A percentile compares a stretch with the other conserved stretches of the same genome.
Conservation (phyloP, 2,888 invertebrate species). For the Amphipyra berbera region DNA sequence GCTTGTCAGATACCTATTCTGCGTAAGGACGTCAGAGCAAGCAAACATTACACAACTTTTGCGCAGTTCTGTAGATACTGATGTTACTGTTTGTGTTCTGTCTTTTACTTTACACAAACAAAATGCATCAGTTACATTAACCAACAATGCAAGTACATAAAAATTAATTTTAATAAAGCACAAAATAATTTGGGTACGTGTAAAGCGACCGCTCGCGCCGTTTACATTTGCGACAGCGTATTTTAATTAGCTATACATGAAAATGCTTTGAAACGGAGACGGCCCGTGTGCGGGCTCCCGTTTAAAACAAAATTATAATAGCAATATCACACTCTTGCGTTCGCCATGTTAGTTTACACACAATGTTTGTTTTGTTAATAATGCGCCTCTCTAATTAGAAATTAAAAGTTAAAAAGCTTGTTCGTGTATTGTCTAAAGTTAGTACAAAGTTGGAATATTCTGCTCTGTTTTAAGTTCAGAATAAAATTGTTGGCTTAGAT, state of each 20-base stretch:
- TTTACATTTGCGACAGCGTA: conserved; percentile 82
- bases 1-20: too few relatives aligned
- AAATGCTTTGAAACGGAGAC: conserved; percentile 84
- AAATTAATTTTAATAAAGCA: conserved; percentile 80
- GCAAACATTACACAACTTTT: too few relatives aligned
- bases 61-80: too few relatives aligned
- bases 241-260: conserved; percentile 89
- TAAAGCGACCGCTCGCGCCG: conserved; percentile 72
- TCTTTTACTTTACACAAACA: background rate
- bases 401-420: conserved; percentile 77
- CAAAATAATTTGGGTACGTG: conserved; percentile 73
- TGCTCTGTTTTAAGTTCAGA: conserved; percentile 11
- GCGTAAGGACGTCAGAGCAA: too few relatives aligned
- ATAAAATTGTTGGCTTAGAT: conserved; percentile 25
- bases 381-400: conserved; percentile 67
- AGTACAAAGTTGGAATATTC: conserved; percentile 36
- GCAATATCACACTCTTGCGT: conserved; percentile 76
- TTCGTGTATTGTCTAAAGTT: conserved; percentile 59
- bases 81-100: background rate
- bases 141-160: conserved; percentile 58
- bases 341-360: conserved; percentile 68
- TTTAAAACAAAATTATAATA: conserved; percentile 77
- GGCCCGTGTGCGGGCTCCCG: conserved; percentile 69
- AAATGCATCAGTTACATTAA: conserved; percentile 9
- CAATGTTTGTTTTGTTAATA: conserved; percentile 67